Evolutionary conservation across 2,113 vertebrate species (phyloP).

Genomic region (Megalops atlanticus): DNA sequence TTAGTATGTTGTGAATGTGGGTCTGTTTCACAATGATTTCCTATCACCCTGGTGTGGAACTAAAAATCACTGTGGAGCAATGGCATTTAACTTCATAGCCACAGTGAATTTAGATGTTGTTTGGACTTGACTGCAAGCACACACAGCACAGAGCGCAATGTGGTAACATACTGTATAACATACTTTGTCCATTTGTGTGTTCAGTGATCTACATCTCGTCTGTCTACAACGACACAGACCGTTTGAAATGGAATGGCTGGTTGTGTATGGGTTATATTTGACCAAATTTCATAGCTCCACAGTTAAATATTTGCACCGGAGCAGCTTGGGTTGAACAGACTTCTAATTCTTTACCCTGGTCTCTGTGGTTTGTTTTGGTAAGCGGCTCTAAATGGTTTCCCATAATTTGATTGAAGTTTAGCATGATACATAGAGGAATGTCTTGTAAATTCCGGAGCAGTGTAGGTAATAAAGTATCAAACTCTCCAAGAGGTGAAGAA

Average conservation of each 20-base stretch:
- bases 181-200: neutral
- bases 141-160: neutral
- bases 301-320: neutral
- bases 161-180: neutral
- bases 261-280: neutral
- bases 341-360: constrained; percentile 6
- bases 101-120: neutral
- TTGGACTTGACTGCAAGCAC: neutral
- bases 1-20: neutral
- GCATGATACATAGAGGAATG: constrained; percentile 7
- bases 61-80: neutral
- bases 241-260: neutral
- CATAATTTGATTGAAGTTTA: no score
- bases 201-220: neutral
- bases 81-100: neutral
- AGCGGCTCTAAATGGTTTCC: no score
- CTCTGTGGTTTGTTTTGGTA: no score
- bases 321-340: neutral
- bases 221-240: neutral
- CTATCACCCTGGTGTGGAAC: neutral
- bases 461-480: neutral
- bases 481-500: neutral
- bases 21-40: neutral
- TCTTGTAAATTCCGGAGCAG: neutral
- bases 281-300: neutral